phyloP scores from a whole-genome alignment of 2,113 vertebrate species.

The Hepsetus odoe region DNA sequence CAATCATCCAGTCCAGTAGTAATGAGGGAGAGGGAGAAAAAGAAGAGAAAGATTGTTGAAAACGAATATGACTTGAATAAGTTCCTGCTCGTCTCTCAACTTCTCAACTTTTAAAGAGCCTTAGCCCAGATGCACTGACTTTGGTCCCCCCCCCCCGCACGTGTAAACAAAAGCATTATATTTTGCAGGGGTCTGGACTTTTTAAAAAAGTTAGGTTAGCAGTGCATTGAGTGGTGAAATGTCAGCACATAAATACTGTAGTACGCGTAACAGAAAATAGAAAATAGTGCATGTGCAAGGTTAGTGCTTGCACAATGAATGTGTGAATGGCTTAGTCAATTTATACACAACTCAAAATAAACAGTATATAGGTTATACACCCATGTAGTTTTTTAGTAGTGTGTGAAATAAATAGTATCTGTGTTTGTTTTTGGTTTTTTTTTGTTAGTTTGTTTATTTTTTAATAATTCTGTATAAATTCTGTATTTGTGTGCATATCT shows the following conservation, averaged over 20 bases:
- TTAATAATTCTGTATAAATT: too few relatives aligned
- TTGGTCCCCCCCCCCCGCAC: constrained; percentile 47
- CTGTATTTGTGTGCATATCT: constrained; percentile 5
- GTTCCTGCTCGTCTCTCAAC: constrained; percentile 7
- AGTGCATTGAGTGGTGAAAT: constrained; percentile 65
- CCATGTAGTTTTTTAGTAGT: background rate
- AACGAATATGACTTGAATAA: constrained; percentile 31
- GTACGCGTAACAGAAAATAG: constrained; percentile 39
- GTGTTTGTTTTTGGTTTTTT: background rate
- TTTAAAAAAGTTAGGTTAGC: constrained; percentile 49
- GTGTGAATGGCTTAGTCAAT: constrained; percentile 7
- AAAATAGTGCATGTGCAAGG: background rate
- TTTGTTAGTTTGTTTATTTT: too few relatives aligned
- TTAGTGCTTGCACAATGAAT: background rate
- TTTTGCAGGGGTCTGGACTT: constrained; percentile 48
- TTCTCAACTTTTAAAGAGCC: constrained; percentile 9
- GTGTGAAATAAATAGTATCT: background rate
- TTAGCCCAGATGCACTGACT: constrained; percentile 32
- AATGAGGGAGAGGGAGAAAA: background rate
- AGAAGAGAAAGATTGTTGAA: background rate
- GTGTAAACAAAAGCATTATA: constrained; percentile 57
- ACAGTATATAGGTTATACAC: too few relatives aligned
- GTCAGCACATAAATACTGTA: constrained; percentile 61
- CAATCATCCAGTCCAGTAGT: background rate
- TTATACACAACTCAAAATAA: background rate